Base-by-base conservation (phyloP, 1,140 invertebrate genomes). In the Zophobas atratus region DNA sequence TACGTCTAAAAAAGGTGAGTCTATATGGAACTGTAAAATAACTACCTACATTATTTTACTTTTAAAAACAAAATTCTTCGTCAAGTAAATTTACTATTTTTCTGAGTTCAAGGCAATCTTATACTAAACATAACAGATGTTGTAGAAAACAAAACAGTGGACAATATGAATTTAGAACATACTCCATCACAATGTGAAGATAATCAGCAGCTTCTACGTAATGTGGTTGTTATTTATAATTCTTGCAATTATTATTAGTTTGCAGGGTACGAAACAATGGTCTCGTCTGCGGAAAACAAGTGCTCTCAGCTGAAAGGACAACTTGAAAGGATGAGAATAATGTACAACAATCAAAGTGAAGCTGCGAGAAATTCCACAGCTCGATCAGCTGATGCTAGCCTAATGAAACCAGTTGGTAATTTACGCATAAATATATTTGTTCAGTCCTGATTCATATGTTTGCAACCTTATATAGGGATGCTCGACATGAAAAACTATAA, bases 151-250 rank as follows among this genome's bases (percentile, higher is more conserved):
- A 60, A 60, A 60, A 36, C 20, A 41, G 43, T 43, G 38, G 38
- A 67, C 41, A 32, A 2, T n/a, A 43, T 43, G 3, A 20, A 63
- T 63, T 39, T 6, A 63, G 39, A 39, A 63, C 20, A 51, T 51
- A 4, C 6, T 2, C n/a, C 57, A 36, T 20, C 20, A 20, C 20
- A 39, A 41, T 39, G 38, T 2, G 39, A 63, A 39, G 8, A 63
- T 63, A 39, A n/a, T 2, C n/a, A 63, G 5, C 35, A 63, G n/a
- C 57, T 63, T 63, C 39, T 63, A 39, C 35, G 57, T 63, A 63
- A 4, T n/a, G 1, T 38, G 32, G 6, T 38, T 38, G 4, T 1
- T 63, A 0, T 33, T 1, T 56, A 33, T 56, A 33, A 32, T 56
- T 38, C 2, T 63, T 38, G 1, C 36, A n/a, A n/a, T 51, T 51